A percentile compares a stretch with the other conserved stretches of the same genome.
Conservation (phyloP, 2,113 vertebrate species). For the Eurypyga helias region DNA sequence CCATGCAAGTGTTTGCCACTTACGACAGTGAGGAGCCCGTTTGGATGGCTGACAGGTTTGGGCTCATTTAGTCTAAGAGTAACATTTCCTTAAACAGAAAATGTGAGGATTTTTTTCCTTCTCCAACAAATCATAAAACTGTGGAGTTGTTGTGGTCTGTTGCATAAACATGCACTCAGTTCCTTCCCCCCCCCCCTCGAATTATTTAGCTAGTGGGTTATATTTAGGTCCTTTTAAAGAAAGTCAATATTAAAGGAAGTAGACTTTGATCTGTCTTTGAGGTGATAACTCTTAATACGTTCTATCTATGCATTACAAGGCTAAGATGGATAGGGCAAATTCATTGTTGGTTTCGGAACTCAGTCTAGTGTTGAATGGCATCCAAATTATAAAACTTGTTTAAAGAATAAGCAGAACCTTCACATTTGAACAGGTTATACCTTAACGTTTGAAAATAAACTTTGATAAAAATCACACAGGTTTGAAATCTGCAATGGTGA, state of each 20-base stretch:
- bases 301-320: slow-evolving; percentile 50
- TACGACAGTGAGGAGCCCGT: not conserved
- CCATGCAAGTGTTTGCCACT: not conserved
- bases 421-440: not conserved
- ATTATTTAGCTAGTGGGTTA: slow-evolving; percentile 58
- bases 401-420: not conserved
- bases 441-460: not conserved
- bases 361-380: not conserved
- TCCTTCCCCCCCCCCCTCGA: not conserved
- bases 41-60: slow-evolving; percentile 29
- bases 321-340: slow-evolving; percentile 39
- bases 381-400: slow-evolving; percentile 11
- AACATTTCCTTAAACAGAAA: slow-evolving; percentile 17
- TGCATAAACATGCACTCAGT: slow-evolving; percentile 22
- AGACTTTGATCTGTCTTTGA: slow-evolving; percentile 61
- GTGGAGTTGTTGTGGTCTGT: not conserved
- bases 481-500: not conserved
- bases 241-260: slow-evolving; percentile 67
- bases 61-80: not conserved
- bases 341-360: not conserved
- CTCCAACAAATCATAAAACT: not conserved
- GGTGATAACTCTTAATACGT: slow-evolving; percentile 65
- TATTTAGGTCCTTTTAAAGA: slow-evolving; percentile 70
- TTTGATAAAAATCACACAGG: not conserved
- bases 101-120: not conserved